Evolutionary conservation across 1,140 invertebrate genomes (phyloP), one percentile per base, ranked within the genome.

Genomic region (Drosophila kikkawai): DNA sequence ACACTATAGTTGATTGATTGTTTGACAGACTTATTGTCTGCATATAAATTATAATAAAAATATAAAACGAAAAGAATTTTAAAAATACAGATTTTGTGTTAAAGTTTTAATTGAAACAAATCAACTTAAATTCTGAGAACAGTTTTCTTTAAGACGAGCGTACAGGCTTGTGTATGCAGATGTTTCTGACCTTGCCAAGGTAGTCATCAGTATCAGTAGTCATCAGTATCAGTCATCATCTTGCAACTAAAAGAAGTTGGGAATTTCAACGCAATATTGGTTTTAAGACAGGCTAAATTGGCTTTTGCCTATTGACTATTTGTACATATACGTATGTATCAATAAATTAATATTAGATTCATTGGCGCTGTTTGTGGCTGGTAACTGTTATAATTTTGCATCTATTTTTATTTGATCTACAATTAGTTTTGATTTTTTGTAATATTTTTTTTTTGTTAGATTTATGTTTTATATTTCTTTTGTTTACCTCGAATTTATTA

Each of bases 401-500:
- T 7, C 11, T 32, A 13, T n/a, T 32, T 8, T 8, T 12, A 9
- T 19, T 45, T 47, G 0, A 44, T 11, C 1, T 2, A 9, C 41
- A 17, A 17, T 17, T 34, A 22, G 3, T 19, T n/a, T 36, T 8
- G 13, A 13, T 26, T n/a, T 48, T 9, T 3, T 11, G 7, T 7
- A 12, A 13, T 8, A 50, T 34, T 42, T 36, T 34, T 42, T 36
- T 29, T 13, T 50, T 41, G 7, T 11, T 57, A 7, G 13, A 36
- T 13, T 48, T 42, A n/a, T 15, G 22, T 44, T 13, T 37, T 19
- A 22, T 45, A 37, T 57, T 26, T 34, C 11, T 59, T 58, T 56
- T 15, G 64, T 12, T 63, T 39, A n/a, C 9, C 7, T 36, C 19
- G 6, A 42, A 67, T 61, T 77, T 69, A 79, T 83, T 83, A 79